Evolutionary conservation across 2,797 vertebrate species (phyloP), one percentile per base, ranked within the genome.

Genomic region (Rhyacichthys aspro): DNA sequence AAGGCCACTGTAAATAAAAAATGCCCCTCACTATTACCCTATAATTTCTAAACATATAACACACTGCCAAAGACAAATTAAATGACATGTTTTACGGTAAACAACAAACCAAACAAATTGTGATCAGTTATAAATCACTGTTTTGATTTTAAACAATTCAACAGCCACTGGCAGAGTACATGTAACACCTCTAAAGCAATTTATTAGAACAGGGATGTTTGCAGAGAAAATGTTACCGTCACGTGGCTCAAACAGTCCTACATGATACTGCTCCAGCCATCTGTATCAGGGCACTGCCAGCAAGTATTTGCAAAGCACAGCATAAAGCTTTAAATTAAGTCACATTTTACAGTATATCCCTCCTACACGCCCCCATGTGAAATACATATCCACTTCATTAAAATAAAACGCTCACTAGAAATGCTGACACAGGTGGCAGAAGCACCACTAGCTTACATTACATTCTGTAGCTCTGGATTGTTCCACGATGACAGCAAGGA

Each of bases 131-230:
- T n/a, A 86, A 85, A 72, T 77, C 75, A 80, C 84, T 81, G 70
- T 67, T 78, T 50, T 74, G 79, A 88, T 67, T 81, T 70, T 67
- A 88, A 86, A 81, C 81, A 83, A 78, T 66, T 78, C 68, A 74
- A 73, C 78, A 85, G 77, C 76, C 59, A 72, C 16, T 17, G 59
- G 74, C 81, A 74, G 81, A 74, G 63, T 72, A 88, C 83, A 88
- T 66, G 66, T 81, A 87, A 91, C 90, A 91, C 90, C 85, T 91
- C 91, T 90, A 91, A 85, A 91, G 90, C 87, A 86, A 85, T 91
- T 93, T 92, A 93, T 93, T 91, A 87, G 88, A 92, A 91, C 91
- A 91, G 91, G 91, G 90, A 93, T 88, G 90, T 91, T 90, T 90
- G 87, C 89, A 92, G 82, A 90, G 66, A 86, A 80, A 67, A 55